Percentiles rank a stretch among this genome's conserved stretches.
These are phyloP conservation scores for Myotis planiceps DNA, from an alignment of 2,797 vertebrate genomes.

Conservation along the genomic window DNA sequence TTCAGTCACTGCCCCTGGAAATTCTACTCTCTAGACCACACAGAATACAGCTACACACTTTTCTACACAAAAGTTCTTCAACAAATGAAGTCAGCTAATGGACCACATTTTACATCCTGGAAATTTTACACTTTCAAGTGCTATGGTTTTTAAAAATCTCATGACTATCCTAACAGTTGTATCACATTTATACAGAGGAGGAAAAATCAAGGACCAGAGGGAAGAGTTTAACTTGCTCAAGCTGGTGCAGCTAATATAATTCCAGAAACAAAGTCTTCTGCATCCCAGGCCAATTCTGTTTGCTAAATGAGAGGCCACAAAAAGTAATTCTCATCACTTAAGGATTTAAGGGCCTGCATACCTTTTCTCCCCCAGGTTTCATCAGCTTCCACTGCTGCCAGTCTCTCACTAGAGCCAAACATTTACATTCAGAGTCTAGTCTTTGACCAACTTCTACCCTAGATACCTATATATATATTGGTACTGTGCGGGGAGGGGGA, in stretches of 20 bases:
- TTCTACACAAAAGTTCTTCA: not conserved
- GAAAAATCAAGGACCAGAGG: not conserved
- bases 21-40: not conserved
- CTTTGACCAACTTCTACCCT: conserved; percentile 27
- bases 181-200: not conserved
- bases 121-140: not conserved
- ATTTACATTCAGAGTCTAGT: not conserved
- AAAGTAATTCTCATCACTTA: conserved; percentile 11
- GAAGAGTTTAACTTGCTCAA: not conserved
- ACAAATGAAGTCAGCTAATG: not conserved
- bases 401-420: not conserved
- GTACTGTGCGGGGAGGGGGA: not conserved
- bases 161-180: not conserved
- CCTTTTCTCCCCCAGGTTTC: not conserved
- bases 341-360: not conserved
- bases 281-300: not conserved
- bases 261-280: not conserved
- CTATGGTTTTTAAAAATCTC: not conserved
- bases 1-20: not conserved
- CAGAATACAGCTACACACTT: not conserved
- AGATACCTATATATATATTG: not conserved
- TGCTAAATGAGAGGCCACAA: not conserved
- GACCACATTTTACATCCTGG: not conserved
- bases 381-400: not conserved
- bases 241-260: not conserved